Conservation (phyloP, 2,113 vertebrate species). For the Mola mola region DNA sequence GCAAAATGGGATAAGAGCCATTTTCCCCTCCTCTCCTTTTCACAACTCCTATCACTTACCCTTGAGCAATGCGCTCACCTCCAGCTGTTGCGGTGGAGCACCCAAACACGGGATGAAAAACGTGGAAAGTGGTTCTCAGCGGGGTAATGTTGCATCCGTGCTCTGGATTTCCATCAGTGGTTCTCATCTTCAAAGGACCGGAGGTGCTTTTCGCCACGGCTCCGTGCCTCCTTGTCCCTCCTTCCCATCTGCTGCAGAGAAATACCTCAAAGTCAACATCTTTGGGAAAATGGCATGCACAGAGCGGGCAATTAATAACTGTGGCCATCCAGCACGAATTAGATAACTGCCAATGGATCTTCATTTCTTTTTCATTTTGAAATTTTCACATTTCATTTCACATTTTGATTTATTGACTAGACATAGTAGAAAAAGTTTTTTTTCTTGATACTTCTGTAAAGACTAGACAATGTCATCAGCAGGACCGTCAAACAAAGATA, state of each 20-base stretch:
- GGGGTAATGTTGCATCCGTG: conserved; percentile 6
- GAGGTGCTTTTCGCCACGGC: background rate
- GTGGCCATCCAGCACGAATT: no score
- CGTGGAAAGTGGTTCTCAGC: background rate
- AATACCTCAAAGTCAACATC: background rate
- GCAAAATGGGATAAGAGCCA: no score
- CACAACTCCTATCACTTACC: conserved; percentile 1
- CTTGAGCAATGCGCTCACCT: conserved; percentile 21
- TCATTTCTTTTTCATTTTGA: no score
- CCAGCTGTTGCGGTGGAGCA: conserved; percentile 31
- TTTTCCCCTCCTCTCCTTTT: background rate
- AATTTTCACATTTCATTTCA: no score
- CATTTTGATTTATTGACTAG: no score
- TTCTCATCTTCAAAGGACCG: conserved; percentile 30
- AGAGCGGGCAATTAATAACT: no score
- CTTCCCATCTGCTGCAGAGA: conserved; percentile 46
- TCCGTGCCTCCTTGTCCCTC: conserved; percentile 17
- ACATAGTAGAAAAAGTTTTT: no score
- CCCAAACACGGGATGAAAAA: background rate
- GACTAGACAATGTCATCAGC: no score
- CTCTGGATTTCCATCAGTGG: conserved; percentile 16
- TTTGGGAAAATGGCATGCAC: conserved; percentile 3
- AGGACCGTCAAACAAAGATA: no score
- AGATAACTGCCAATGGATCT: no score
- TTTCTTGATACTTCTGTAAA: no score